These are phyloP conservation scores for Tupaia tana DNA, from an alignment of 2,113 vertebrate species.

Conservation along the genomic window DNA sequence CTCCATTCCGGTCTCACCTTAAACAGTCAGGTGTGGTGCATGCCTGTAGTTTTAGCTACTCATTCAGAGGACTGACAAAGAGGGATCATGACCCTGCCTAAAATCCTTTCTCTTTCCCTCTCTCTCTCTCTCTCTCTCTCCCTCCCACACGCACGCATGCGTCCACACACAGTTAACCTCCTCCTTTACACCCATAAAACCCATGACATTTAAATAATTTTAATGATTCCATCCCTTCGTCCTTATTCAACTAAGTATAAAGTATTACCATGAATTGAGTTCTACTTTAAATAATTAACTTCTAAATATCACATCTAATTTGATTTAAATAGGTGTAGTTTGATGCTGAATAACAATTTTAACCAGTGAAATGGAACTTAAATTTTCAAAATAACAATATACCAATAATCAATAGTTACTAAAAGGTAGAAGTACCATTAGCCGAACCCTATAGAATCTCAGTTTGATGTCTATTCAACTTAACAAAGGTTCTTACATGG, in stretches of 20 bases:
- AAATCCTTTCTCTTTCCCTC: no score
- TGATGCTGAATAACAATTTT: background rate
- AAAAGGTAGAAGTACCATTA: background rate
- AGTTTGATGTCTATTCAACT: background rate
- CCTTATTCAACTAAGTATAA: no score
- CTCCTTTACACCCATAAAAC: background rate
- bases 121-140: no score
- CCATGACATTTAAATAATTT: no score
- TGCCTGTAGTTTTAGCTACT: no score
- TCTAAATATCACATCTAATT: background rate
- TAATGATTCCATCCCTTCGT: no score
- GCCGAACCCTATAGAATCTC: background rate
- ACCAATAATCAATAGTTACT: background rate
- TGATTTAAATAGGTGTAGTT: background rate
- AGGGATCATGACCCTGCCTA: no score
- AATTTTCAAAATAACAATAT: background rate
- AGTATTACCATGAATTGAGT: no score
- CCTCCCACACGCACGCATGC: no score
- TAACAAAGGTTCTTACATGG: background rate
- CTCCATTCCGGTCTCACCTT: no score
- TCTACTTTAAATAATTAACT: background rate
- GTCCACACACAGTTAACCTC: background rate
- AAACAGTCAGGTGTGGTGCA: no score
- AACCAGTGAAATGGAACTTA: background rate
- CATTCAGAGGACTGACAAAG: no score